Evolutionary conservation across 2,888 invertebrate genomes (phyloP).

Genomic region (Eubasilissa splendida): DNA sequence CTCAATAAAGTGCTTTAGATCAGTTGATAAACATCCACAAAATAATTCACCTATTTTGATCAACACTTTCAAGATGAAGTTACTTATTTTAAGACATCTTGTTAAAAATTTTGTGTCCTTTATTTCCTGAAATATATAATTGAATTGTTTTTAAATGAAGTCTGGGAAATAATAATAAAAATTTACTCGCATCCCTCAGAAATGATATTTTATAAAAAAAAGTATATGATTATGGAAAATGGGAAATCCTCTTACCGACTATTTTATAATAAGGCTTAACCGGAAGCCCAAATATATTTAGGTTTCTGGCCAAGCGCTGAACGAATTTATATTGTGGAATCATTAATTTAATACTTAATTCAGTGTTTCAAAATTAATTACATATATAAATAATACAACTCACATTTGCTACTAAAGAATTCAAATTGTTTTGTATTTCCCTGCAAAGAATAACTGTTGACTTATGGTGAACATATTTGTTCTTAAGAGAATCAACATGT

Average conservation of each 20-base stretch:
- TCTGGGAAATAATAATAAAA: not conserved
- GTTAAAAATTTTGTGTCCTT: conserved; percentile 65
- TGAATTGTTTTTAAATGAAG: not conserved
- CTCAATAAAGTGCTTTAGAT: conserved; percentile 62
- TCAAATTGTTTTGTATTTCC: conserved; percentile 63
- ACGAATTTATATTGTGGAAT: too few species aligned
- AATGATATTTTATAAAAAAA: too few species aligned
- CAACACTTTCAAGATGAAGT: conserved; percentile 70
- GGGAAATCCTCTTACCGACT: too few species aligned
- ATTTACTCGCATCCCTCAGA: too few species aligned
- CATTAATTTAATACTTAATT: too few species aligned
- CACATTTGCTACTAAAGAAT: conserved; percentile 64
- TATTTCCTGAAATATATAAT: conserved; percentile 62
- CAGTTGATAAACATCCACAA: conserved; percentile 61
- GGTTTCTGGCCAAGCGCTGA: too few species aligned
- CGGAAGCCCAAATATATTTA: too few species aligned
- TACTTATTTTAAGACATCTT: conserved; percentile 69
- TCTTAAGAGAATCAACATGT: conserved; percentile 64
- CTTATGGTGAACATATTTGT: conserved; percentile 63
- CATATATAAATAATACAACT: conserved; percentile 3
- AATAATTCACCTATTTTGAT: conserved; percentile 67
- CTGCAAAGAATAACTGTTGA: conserved; percentile 63
- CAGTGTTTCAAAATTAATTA: too few species aligned
- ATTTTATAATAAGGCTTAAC: too few species aligned
- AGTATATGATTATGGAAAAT: too few species aligned